phyloP scores from a whole-genome alignment of 1,140 invertebrate genomes.

The Caenorhabditis briggsae region DNA sequence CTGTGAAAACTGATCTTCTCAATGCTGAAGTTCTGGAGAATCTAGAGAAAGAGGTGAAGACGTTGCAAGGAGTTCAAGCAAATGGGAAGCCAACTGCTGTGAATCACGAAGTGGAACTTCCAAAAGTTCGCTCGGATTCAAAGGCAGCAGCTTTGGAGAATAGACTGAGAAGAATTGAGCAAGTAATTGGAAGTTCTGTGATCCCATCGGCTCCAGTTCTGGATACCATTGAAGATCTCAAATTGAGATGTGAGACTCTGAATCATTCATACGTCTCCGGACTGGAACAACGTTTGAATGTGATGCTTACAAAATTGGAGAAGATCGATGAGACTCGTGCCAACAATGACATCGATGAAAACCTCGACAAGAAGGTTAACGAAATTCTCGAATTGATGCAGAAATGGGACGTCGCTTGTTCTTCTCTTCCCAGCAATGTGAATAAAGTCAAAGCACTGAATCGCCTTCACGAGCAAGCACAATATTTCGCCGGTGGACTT shows the following conservation, averaged over 20 bases:
- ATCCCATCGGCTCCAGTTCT: constrained; percentile 41
- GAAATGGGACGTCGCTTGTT: constrained; percentile 66
- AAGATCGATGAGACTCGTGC: constrained; percentile 38
- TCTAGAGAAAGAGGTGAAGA: constrained; percentile 47
- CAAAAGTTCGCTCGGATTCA: constrained; percentile 43
- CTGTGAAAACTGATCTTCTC: constrained; percentile 34
- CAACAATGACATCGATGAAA: constrained; percentile 56
- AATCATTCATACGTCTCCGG: constrained; percentile 62
- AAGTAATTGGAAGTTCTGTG: constrained; percentile 34
- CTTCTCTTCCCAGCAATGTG: constrained; percentile 63
- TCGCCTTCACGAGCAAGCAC: constrained; percentile 68
- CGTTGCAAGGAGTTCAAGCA: background rate
- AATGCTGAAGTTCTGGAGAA: constrained; percentile 37
- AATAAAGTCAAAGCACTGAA: constrained; percentile 62
- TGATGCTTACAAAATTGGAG: constrained; percentile 61
- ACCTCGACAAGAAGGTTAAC: constrained; percentile 63
- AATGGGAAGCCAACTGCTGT: background rate
- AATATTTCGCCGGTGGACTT: constrained; percentile 40
- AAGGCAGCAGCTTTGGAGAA: constrained; percentile 27
- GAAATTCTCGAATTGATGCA: constrained; percentile 65
- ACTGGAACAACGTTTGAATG: constrained; percentile 60
- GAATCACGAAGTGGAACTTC: background rate
- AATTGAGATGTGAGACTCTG: constrained; percentile 61
- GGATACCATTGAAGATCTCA: constrained; percentile 61
- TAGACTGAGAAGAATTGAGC: constrained; percentile 42